A percentile compares a stretch with the other conserved stretches of the same genome.
phyloP scores from a whole-genome alignment of 2,113 vertebrate species.

The Chlamydotis undulata region DNA sequence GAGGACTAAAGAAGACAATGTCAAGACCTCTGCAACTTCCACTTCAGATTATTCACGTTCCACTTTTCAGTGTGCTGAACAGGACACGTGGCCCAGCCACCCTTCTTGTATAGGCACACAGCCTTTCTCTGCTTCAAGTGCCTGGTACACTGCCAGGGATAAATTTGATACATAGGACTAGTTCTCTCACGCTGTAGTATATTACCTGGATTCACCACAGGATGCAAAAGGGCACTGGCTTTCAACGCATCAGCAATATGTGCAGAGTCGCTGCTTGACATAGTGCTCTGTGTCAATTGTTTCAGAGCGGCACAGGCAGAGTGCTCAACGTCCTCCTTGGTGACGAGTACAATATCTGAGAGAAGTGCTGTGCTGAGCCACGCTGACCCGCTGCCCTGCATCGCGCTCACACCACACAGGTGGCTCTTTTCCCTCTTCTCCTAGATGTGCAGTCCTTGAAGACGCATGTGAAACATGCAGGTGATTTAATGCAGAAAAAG shows the following conservation, averaged over 20 bases:
- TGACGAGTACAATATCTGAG: accelerated
- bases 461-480: not conserved
- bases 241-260: not conserved
- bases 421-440: not conserved
- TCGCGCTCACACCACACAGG: accelerated
- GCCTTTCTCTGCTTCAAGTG: not conserved
- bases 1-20: accelerated
- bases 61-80: not conserved
- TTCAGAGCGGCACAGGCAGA: accelerated
- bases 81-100: not conserved
- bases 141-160: not conserved
- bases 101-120: not conserved
- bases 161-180: not conserved
- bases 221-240: not conserved
- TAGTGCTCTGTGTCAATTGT: accelerated
- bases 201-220: not conserved
- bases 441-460: not conserved
- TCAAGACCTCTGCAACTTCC: not conserved
- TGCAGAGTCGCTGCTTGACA: not conserved
- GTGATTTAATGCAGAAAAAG: not conserved
- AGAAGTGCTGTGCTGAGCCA: not conserved
- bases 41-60: not conserved
- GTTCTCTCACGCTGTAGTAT: not conserved
- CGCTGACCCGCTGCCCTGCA: not conserved
- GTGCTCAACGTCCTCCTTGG: accelerated